Evolutionary conservation across 2,888 invertebrate genomes (phyloP), one percentile per base, ranked within the genome.

Genomic region (Opisthograptis luteolata): DNA sequence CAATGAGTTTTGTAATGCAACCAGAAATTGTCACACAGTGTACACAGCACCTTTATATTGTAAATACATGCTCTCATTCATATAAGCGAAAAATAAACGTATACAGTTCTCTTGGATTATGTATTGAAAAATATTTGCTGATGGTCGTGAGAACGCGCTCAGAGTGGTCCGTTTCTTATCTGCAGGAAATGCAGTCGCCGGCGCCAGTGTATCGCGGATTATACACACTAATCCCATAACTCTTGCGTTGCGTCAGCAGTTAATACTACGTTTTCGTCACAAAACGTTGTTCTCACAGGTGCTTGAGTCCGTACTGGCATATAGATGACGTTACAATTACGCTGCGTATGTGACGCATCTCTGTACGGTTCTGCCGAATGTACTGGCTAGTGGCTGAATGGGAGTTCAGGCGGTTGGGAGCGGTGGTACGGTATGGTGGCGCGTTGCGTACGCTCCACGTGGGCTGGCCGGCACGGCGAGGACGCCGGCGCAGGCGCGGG

Each of bases 361-460:
- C n/a, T n/a, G n/a, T n/a, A n/a, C n/a, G n/a, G n/a, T n/a, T n/a
- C n/a, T n/a, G n/a, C n/a, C n/a, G n/a, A n/a, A n/a, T n/a, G n/a
- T n/a, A n/a, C n/a, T n/a, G n/a, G n/a, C n/a, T n/a, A 62, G 64
- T 76, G 64, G 55, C 64, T 84, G 81, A 87, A 86, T 85, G 84
- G 71, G 81, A 72, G 67, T 61, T 59, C 65, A 59, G 61, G 62
- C 55, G 57, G 54, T 55, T 70, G 70, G 62, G 66, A 63, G 59
- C 64, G 67, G 58, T 69, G 68, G 31, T 43, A 32, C 68, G 62
- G 73, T 62, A 68, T 63, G 66, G 66, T 70, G 66, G 68, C 62
- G 65, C 71, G 73, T 69, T 74, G 79, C 82, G 84, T 84, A 84
- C 77, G 75, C 70, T 77, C 79, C 86, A 87, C 86, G 88, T 84